Conservation (phyloP, 2,113 vertebrate species). For the Saguinus midas region DNA sequence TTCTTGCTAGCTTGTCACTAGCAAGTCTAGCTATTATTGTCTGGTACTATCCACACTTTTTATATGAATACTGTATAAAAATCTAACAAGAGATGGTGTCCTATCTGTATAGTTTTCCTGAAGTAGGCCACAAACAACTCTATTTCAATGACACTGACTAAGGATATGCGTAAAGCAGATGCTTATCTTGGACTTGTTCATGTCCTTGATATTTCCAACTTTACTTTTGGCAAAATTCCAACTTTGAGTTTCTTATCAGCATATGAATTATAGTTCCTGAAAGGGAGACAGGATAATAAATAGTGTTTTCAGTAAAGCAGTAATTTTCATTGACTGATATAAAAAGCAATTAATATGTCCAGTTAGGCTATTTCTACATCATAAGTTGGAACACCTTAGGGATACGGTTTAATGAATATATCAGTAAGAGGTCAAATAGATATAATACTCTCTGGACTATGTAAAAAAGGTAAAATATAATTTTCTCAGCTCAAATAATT, state of each 20-base stretch:
- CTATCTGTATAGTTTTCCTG: background rate
- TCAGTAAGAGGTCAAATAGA: background rate
- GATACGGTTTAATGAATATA: background rate
- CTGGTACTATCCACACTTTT: background rate
- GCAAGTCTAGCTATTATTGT: background rate
- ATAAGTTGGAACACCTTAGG: background rate
- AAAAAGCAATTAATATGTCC: constrained; percentile 61
- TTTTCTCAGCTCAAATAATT: constrained; percentile 7
- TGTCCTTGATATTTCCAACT: background rate
- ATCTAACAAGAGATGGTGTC: background rate
- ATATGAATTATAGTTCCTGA: constrained; percentile 53
- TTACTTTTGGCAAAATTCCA: constrained; percentile 23
- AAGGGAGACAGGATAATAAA: constrained; percentile 36
- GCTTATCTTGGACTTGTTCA: constrained; percentile 9
- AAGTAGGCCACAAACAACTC: background rate
- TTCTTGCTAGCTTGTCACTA: background rate
- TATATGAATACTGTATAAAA: background rate
- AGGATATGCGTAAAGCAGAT: background rate
- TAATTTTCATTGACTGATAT: constrained; percentile 48
- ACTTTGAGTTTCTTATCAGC: constrained; percentile 17
- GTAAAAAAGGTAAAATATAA: background rate
- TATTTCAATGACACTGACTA: background rate
- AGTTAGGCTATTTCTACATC: background rate
- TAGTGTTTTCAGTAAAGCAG: constrained; percentile 36
- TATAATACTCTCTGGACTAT: background rate